Evolutionary conservation across 2,113 vertebrate genomes (phyloP).

Genomic region (Paraplagusia blochii): DNA sequence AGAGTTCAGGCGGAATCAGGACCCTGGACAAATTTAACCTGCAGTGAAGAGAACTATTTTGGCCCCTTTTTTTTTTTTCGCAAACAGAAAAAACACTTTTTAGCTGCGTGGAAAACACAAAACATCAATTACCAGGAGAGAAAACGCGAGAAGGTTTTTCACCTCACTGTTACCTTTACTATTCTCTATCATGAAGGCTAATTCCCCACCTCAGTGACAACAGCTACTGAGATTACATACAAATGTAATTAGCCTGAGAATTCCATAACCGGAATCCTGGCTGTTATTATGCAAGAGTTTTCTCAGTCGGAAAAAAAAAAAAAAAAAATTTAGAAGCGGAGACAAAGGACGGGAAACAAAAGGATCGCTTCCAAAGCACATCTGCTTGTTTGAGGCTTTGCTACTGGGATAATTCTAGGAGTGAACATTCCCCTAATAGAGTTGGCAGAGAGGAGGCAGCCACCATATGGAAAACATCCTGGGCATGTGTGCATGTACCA

Average conservation of each 20-base stretch:
- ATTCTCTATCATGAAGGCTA: slow-evolving; percentile 44
- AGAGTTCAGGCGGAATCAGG: slow-evolving; percentile 31
- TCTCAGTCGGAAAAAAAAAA: slow-evolving; percentile 54
- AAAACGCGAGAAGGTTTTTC: slow-evolving; percentile 1
- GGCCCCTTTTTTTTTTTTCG: slow-evolving; percentile 27
- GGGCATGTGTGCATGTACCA: slow-evolving; percentile 13
- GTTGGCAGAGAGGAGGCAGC: slow-evolving; percentile 53
- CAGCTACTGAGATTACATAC: slow-evolving; percentile 68
- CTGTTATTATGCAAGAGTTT: slow-evolving; percentile 61
- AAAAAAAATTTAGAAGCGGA: slow-evolving; percentile 53
- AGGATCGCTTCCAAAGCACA: slow-evolving; percentile 46
- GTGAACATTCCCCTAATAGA: slow-evolving; percentile 63
- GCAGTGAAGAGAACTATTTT: not conserved
- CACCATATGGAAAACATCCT: slow-evolving; percentile 52
- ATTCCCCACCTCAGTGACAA: slow-evolving; percentile 55
- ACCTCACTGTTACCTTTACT: slow-evolving; percentile 28
- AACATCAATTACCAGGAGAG: slow-evolving; percentile 21
- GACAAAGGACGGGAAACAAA: slow-evolving; percentile 54
- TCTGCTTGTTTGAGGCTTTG: slow-evolving; percentile 59
- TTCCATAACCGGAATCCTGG: slow-evolving; percentile 72
- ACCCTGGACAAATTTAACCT: slow-evolving; percentile 1
- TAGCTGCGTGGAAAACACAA: slow-evolving; percentile 11
- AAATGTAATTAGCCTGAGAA: slow-evolving; percentile 75
- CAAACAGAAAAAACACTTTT: slow-evolving; percentile 18
- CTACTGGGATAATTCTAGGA: slow-evolving; percentile 60